These are phyloP conservation scores for Blastobasis adustella DNA, from an alignment of 2,888 invertebrate genomes.

Conservation along the genomic window DNA sequence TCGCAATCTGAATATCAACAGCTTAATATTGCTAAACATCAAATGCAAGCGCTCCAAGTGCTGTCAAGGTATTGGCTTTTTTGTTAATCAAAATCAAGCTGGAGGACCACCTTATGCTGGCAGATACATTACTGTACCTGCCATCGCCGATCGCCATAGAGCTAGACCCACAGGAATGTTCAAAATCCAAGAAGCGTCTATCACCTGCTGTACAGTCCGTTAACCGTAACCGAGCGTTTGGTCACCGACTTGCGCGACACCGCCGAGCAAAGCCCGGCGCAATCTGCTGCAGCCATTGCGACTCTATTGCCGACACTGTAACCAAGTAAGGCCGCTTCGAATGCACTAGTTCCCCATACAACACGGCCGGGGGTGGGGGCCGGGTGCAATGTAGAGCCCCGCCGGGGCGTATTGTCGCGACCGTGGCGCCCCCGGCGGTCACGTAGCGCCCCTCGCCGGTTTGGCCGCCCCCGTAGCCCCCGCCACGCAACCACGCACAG, in stretches of 20 bases:
- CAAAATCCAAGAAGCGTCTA: too few relatives aligned
- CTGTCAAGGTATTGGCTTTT: too few relatives aligned
- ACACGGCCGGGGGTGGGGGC: slow-evolving; percentile 80
- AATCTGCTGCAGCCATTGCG: slow-evolving; percentile 81
- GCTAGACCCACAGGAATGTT: too few relatives aligned
- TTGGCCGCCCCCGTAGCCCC: slow-evolving; percentile 68
- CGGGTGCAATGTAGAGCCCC: slow-evolving; percentile 78
- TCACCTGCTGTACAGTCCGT: too few relatives aligned
- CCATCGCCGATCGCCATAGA: too few relatives aligned
- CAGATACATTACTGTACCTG: too few relatives aligned
- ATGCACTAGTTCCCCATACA: slow-evolving; percentile 92
- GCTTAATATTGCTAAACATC: too few relatives aligned
- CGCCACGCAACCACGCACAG: slow-evolving; percentile 85
- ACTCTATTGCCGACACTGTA: slow-evolving; percentile 83
- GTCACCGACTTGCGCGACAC: slow-evolving; percentile 51
- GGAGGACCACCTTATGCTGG: too few relatives aligned
- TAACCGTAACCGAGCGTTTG: not conserved
- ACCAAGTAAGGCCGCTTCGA: slow-evolving; percentile 89
- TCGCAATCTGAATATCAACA: too few relatives aligned
- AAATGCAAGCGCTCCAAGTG: too few relatives aligned
- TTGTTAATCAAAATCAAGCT: too few relatives aligned
- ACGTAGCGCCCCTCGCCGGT: slow-evolving; percentile 70
- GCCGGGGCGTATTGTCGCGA: slow-evolving; percentile 88
- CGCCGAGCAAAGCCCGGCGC: slow-evolving; percentile 54
- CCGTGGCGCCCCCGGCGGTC: slow-evolving; percentile 49